Percentiles rank a stretch among this genome's conserved stretches.
These are phyloP conservation scores for Listronotus bonariensis DNA, from an alignment of 1,140 invertebrate species.

Conservation along the genomic window DNA sequence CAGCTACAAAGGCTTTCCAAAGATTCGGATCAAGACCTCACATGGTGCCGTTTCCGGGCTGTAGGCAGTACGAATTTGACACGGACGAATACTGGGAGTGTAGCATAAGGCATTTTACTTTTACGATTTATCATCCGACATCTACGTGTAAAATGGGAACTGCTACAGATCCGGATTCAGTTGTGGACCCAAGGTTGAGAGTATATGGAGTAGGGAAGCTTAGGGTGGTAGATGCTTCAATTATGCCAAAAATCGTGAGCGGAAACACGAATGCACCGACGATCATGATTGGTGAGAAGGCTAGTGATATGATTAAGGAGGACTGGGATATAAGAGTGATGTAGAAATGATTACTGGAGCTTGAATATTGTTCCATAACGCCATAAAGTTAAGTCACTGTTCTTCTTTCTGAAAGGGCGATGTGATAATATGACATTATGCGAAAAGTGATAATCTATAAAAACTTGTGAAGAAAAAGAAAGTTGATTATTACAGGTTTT, in stretches of 20 bases:
- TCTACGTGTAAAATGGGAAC: slow-evolving; percentile 89
- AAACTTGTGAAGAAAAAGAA: too few species aligned
- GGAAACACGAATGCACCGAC: slow-evolving; percentile 69
- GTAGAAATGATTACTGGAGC: not conserved
- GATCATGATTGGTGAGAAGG: slow-evolving; percentile 71
- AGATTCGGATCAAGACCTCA: slow-evolving; percentile 78
- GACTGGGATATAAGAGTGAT: slow-evolving; percentile 59
- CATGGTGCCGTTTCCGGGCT: slow-evolving; percentile 79
- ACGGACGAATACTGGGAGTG: slow-evolving; percentile 89
- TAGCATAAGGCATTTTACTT: slow-evolving; percentile 77
- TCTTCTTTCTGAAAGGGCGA: too few species aligned
- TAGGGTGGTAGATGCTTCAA: slow-evolving; percentile 67
- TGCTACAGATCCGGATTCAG: slow-evolving; percentile 71
- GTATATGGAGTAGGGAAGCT: slow-evolving; percentile 63
- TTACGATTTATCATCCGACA: slow-evolving; percentile 84
- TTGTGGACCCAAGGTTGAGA: slow-evolving; percentile 72
- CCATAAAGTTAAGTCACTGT: too few species aligned
- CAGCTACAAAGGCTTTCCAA: slow-evolving; percentile 78
- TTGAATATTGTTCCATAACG: too few species aligned
- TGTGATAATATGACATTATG: too few species aligned
- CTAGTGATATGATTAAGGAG: slow-evolving; percentile 67
- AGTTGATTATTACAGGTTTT: too few species aligned
- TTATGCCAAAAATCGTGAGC: slow-evolving; percentile 68
- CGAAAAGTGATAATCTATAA: too few species aligned
- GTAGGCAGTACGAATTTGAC: slow-evolving; percentile 70